A percentile compares a stretch with the other conserved stretches of the same genome.
Conservation (phyloP, 2,113 vertebrate genomes). For the Podarcis raffonei region DNA sequence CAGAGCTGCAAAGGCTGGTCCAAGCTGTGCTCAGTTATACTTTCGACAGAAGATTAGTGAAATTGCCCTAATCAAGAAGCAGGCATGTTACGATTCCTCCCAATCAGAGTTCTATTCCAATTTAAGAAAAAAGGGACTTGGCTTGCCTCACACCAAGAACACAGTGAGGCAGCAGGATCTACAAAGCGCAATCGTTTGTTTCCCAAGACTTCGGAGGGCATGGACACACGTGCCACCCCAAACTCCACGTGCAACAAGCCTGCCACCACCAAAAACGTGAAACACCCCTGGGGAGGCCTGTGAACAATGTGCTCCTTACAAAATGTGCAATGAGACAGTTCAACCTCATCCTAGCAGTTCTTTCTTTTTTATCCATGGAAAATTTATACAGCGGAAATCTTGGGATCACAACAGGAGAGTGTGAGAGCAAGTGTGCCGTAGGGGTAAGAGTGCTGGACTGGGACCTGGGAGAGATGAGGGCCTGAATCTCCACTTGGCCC, state of each 20-base stretch:
- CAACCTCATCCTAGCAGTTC: not conserved
- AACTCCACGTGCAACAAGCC: too few species aligned
- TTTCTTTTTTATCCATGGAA: not conserved
- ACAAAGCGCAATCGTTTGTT: not conserved
- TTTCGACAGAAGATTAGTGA: not conserved
- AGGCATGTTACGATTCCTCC: not conserved
- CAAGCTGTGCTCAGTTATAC: not conserved
- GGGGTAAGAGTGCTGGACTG: too few species aligned
- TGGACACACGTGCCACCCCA: not conserved
- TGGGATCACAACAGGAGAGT: too few species aligned
- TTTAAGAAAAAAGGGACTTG: too few species aligned
- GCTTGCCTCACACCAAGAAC: not conserved
- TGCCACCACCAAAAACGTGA: too few species aligned
- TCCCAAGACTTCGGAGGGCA: not conserved
- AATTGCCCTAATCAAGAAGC: not conserved
- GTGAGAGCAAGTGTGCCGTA: too few species aligned
- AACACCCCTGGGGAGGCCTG: not conserved
- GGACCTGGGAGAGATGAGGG: too few species aligned
- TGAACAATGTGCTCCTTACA: too few species aligned
- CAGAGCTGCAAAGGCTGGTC: too few species aligned
- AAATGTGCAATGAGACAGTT: not conserved
- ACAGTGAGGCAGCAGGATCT: too few species aligned
- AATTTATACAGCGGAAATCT: too few species aligned
- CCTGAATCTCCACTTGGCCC: too few species aligned
- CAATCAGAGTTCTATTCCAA: not conserved